Base-by-base conservation (phyloP, 92 coral and sea anemone species). In the Palythoa grandis region DNA sequence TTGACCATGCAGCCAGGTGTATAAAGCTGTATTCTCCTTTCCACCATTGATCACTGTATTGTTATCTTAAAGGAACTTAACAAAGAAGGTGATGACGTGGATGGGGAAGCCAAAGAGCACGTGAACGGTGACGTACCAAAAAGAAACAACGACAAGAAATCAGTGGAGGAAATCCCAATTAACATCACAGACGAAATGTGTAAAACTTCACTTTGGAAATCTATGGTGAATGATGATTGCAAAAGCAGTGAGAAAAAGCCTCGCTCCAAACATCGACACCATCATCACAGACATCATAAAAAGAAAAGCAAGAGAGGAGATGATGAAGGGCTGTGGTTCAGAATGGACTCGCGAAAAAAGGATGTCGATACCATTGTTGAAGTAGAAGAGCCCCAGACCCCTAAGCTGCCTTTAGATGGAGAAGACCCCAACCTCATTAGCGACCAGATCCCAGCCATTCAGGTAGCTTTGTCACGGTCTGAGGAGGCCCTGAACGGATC, bases 121-220 rank as follows among this genome's bases (percentile, higher is more conserved):
- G 61, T 71, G 74, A 87, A 85, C 48, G 94, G 86, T 5, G 87
- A 79, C 22, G 15, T 52, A 7, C 82, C 76, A 65, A 82, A 87
- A 48, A 91, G 93, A 79, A 94, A 93, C 37, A 76, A 82, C 52
- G 87, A 92, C 77, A 91, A 93, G 17, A 80, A 88, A 24, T 58
- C 86, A 3, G 70, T 88, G 2, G 89, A 86, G 53, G 91, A 92
- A 74, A 78, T 87, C 56, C 94, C 95, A 5, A 93, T 96, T 47
- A 96, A 96, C 79, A 96, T 96, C 53, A 78, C 98, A 0, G 95
- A 96, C 17, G 99, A 96, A 80, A 91, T 96, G 95, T 91, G 93
- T 56, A 96, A 91, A 52, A 93, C 95, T 14, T 93, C 98, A 1
- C 89, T 96, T 14, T 96, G 99, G 99, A 91, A 95, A 86, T 89